Conservation (phyloP, 2,797 vertebrate genomes). For the Sitta carolinensis region DNA sequence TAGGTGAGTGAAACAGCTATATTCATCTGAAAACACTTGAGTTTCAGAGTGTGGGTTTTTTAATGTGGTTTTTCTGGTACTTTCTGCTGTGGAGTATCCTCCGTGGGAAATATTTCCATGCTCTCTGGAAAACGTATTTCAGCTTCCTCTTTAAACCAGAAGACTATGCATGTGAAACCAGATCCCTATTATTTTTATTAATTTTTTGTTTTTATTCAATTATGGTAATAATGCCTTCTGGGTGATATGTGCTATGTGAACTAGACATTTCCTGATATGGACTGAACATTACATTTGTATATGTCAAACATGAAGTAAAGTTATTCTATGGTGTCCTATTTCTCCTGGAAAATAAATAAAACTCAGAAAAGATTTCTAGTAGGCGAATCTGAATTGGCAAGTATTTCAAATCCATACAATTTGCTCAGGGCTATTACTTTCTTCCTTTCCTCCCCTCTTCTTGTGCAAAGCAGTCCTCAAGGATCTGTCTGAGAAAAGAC, state of each 20-base stretch:
- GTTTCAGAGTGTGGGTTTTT: neutral
- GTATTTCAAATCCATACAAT: neutral
- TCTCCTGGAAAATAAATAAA: neutral
- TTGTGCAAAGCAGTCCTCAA: neutral
- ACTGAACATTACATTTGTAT: neutral
- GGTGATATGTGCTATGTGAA: neutral
- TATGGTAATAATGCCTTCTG: conserved; percentile 9
- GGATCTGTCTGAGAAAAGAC: neutral
- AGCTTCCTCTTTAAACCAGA: neutral
- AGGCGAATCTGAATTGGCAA: neutral
- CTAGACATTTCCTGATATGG: neutral
- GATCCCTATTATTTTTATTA: conserved; percentile 17
- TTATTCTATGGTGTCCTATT: neutral
- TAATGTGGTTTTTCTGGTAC: neutral
- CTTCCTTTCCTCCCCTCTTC: neutral
- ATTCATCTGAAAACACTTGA: neutral
- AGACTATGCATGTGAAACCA: neutral
- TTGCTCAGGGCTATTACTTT: neutral
- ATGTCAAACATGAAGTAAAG: neutral
- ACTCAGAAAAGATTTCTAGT: neutral
- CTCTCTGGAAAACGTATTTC: neutral
- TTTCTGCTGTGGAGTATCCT: neutral
- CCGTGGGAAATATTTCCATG: neutral
- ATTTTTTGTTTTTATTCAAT: neutral
- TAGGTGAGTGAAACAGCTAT: neutral